Conservation (phyloP, 2,888 invertebrate genomes). For the Morpho helenor region DNA sequence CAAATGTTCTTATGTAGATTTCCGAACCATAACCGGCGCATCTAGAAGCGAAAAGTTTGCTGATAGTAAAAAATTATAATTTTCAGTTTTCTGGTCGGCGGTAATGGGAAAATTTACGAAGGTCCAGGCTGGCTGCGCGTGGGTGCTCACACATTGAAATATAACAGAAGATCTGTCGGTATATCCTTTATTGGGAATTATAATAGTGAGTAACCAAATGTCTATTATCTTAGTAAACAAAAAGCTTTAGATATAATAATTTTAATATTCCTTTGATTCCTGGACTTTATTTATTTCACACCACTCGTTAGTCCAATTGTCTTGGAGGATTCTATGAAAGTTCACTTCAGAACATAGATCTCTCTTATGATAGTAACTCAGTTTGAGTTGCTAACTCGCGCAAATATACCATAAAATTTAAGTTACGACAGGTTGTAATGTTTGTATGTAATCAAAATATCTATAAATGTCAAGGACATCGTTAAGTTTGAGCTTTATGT, state of each 20-base stretch:
- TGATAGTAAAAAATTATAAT: background rate
- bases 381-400: background rate
- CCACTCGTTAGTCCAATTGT: too few relatives aligned
- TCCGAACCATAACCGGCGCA: background rate
- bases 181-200: slow-evolving; percentile 80
- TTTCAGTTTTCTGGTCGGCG: slow-evolving; percentile 80
- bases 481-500: background rate
- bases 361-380: too few relatives aligned
- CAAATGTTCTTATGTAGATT: too few relatives aligned
- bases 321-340: too few relatives aligned
- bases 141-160: slow-evolving; percentile 80
- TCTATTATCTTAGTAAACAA: too few relatives aligned
- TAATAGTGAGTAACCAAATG: slow-evolving; percentile 39
- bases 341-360: too few relatives aligned
- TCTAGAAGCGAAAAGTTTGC: too few relatives aligned
- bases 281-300: too few relatives aligned
- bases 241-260: too few relatives aligned
- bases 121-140: slow-evolving; percentile 81
- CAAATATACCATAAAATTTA: background rate
- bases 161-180: slow-evolving; percentile 80
- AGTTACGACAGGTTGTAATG: background rate
- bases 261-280: too few relatives aligned
- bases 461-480: background rate
- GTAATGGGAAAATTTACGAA: slow-evolving; percentile 82
- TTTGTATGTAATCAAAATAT: background rate